Percentiles rank a stretch among this genome's conserved stretches.
phyloP scores from a whole-genome alignment of 2,888 invertebrate species.

The Cataglyphis rosenhaueri region DNA sequence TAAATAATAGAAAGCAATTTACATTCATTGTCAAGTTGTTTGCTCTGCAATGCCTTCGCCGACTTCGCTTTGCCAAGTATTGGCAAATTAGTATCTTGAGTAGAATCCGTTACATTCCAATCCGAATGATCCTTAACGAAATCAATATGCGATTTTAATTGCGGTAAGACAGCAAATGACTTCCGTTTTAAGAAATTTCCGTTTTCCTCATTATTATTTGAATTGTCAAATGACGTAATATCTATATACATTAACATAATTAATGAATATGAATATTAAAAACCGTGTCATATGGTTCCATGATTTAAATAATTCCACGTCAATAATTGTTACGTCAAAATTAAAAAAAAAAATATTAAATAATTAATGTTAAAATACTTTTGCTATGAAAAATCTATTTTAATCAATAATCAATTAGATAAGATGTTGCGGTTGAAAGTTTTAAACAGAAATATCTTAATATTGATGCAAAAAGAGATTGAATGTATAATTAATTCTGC shows the following conservation, averaged over 20 bases:
- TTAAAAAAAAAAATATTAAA: not conserved
- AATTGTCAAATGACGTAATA: not conserved
- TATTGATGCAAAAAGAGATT: not conserved
- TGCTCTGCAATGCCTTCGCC: not conserved
- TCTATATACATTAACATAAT: conserved; percentile 1
- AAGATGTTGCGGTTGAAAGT: not conserved
- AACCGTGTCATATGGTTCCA: not conserved
- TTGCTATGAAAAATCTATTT: not conserved
- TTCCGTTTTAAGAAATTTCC: not conserved
- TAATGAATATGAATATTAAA: not conserved
- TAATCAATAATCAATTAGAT: not conserved
- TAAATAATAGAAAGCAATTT: conserved; percentile 14
- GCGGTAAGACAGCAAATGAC: conserved; percentile 35
- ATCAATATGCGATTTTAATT: conserved; percentile 49
- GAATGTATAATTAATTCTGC: not conserved
- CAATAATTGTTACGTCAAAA: not conserved
- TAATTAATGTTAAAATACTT: not conserved
- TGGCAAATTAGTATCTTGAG: conserved; percentile 49
- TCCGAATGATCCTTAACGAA: not conserved
- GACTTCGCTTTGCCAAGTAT: conserved; percentile 40
- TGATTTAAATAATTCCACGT: not conserved
- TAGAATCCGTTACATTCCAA: not conserved
- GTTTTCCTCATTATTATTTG: not conserved
- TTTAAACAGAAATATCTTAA: not conserved
- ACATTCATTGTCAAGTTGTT: not conserved